A percentile compares a stretch with the other conserved stretches of the same genome.
phyloP scores from a whole-genome alignment of 2,888 invertebrate genomes.

The Tetanocera ferruginea region DNA sequence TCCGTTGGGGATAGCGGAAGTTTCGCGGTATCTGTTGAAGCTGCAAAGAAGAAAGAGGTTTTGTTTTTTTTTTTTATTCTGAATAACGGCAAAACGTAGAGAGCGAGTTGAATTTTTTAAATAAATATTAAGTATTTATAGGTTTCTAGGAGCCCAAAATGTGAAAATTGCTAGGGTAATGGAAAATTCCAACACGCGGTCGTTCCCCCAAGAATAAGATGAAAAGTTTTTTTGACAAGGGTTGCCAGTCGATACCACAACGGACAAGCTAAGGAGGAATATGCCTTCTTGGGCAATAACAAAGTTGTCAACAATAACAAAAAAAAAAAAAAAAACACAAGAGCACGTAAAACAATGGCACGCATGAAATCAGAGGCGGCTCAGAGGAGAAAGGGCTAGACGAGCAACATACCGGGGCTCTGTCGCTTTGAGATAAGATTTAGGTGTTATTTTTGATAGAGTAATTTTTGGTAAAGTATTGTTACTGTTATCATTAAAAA shows the following conservation, averaged over 20 bases:
- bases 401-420: no score
- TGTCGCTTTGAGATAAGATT: no score
- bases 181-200: not conserved
- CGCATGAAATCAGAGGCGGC: no score
- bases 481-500: no score
- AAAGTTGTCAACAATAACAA: not conserved
- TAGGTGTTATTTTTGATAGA: no score
- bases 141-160: not conserved
- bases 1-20: constrained; percentile 57
- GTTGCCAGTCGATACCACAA: not conserved
- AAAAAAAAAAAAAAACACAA: no score
- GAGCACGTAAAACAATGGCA: no score
- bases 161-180: not conserved
- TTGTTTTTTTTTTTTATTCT: not conserved
- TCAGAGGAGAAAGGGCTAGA: no score
- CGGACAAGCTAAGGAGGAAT: not conserved
- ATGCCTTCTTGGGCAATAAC: no score
- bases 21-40: constrained; percentile 54
- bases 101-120: not conserved
- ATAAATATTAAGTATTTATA: not conserved
- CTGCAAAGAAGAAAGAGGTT: constrained; percentile 46
- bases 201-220: not conserved
- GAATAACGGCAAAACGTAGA: constrained; percentile 1
- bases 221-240: constrained; percentile 26
- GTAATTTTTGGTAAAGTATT: no score